Percentiles rank a stretch among this genome's conserved stretches.
Evolutionary conservation across 2,113 vertebrate species (phyloP).

Genomic region (Leptobrachium leishanense): DNA sequence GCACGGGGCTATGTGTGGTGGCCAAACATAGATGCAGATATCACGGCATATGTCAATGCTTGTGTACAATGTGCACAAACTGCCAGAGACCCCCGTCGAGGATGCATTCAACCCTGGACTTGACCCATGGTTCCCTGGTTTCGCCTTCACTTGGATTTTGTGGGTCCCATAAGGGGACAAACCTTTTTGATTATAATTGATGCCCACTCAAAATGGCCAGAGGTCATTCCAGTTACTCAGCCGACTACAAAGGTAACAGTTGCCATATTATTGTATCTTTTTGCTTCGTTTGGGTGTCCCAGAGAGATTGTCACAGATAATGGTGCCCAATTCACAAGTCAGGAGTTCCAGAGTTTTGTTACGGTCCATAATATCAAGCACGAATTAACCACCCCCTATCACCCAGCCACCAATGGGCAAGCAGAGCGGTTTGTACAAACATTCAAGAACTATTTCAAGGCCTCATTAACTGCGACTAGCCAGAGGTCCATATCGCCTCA

Average conservation of each 20-base stretch:
- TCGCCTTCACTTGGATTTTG: too few relatives aligned
- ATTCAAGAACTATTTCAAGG: not conserved
- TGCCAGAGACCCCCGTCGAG: not conserved
- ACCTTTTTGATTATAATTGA: too few relatives aligned
- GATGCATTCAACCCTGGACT: not conserved
- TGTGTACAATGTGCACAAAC: not conserved
- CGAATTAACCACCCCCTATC: not conserved
- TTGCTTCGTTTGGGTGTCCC: too few relatives aligned
- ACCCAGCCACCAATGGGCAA: not conserved
- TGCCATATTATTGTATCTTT: too few relatives aligned
- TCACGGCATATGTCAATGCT: not conserved
- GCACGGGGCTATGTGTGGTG: conserved; percentile 5
- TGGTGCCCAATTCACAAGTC: too few relatives aligned
- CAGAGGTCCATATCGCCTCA: not conserved
- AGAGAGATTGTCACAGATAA: too few relatives aligned
- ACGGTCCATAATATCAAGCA: too few relatives aligned
- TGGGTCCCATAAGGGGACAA: not conserved
- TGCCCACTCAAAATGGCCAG: too few relatives aligned
- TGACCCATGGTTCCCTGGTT: too few relatives aligned
- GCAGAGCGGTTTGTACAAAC: not conserved
- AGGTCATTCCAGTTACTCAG: too few relatives aligned
- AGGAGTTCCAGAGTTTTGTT: not conserved
- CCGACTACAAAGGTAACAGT: too few relatives aligned
- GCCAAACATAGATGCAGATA: not conserved
- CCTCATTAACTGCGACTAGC: not conserved